These are phyloP conservation scores for Hypocryptadius cinnamomeus DNA, from an alignment of 2,113 vertebrate genomes.

Conservation along the genomic window DNA sequence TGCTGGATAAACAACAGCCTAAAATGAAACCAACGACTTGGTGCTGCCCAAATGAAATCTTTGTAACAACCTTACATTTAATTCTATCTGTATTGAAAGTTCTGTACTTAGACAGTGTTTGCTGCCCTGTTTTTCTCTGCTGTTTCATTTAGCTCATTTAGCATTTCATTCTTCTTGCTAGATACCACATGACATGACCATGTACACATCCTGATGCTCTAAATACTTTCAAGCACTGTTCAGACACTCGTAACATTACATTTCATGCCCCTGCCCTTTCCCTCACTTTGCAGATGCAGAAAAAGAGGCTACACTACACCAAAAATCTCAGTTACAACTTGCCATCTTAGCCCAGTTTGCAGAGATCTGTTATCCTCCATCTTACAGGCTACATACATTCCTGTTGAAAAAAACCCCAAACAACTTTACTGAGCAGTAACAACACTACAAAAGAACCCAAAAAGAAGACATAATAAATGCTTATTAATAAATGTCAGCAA, in stretches of 20 bases:
- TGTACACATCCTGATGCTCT: not conserved
- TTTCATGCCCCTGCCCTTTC: not conserved
- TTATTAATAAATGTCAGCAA: not conserved
- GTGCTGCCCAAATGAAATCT: not conserved
- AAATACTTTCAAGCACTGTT: not conserved
- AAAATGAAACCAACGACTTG: not conserved
- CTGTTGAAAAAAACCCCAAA: not conserved
- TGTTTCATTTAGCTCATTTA: conserved; percentile 9
- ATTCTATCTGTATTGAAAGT: not conserved
- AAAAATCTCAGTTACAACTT: conserved; percentile 11
- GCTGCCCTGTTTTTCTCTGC: not conserved
- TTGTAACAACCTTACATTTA: not conserved
- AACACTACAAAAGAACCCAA: not conserved
- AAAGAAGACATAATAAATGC: not conserved
- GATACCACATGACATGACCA: not conserved
- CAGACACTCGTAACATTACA: not conserved
- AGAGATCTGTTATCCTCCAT: not conserved
- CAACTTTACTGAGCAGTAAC: not conserved
- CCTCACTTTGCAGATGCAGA: conserved; percentile 1
- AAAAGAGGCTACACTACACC: not conserved
- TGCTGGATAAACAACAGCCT: not conserved
- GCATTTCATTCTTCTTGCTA: not conserved
- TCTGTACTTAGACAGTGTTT: not conserved
- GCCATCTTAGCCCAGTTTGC: not conserved
- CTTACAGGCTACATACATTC: not conserved